Percentiles rank a stretch among this genome's conserved stretches.
phyloP scores from a whole-genome alignment of 2,888 invertebrate species.

The Phaonia tiefii region DNA sequence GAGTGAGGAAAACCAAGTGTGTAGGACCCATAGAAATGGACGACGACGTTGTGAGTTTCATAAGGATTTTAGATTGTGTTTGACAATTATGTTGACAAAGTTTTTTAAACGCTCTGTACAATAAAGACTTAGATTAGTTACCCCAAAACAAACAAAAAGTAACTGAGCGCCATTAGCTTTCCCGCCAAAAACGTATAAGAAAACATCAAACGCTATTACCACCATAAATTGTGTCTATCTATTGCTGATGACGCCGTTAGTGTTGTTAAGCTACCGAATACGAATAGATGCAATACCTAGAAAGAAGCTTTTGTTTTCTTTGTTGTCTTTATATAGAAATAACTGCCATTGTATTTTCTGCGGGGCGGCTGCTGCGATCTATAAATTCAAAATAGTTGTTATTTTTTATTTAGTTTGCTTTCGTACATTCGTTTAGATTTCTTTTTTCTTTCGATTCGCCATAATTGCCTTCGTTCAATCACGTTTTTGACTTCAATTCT shows the following conservation, averaged over 20 bases:
- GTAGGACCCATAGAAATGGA: too few species aligned
- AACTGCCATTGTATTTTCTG: background rate
- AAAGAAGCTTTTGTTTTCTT: constrained; percentile 20
- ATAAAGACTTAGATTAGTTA: too few species aligned
- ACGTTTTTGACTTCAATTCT: constrained; percentile 65
- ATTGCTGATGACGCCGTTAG: constrained; percentile 5
- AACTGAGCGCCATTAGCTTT: background rate
- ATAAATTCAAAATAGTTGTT: too few species aligned
- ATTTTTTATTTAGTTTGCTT: background rate
- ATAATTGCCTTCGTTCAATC: constrained; percentile 65
- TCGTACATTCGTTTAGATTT: background rate
- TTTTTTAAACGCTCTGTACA: too few species aligned
- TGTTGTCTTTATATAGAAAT: background rate
- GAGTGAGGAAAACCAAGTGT: too few species aligned
- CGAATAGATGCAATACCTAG: background rate
- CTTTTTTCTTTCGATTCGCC: constrained; percentile 35
- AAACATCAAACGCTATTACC: constrained; percentile 13
- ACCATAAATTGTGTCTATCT: too few species aligned
- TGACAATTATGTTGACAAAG: too few species aligned
- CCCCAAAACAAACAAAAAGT: too few species aligned
- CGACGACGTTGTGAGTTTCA: too few species aligned
- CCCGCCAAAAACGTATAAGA: constrained; percentile 37
- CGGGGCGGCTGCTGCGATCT: background rate
- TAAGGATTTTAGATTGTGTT: too few species aligned
- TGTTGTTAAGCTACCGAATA: constrained; percentile 19